Evolutionary conservation across 2,888 invertebrate genomes (phyloP), one percentile per base, ranked within the genome.

Genomic region (Campoletis raptor): DNA sequence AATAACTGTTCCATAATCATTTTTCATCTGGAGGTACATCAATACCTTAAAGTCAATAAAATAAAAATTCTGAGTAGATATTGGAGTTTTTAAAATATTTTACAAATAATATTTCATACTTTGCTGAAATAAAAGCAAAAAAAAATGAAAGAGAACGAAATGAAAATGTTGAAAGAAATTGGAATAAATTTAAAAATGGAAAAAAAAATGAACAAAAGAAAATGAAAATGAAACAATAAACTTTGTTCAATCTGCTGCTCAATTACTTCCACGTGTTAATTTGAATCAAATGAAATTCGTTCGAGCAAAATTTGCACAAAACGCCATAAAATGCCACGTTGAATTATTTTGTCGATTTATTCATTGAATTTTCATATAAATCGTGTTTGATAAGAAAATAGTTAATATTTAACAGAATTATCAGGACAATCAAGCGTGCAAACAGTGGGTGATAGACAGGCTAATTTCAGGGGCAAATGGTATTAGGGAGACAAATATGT

Each of bases 391-490:
- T 48, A 9, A 9, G 18, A 45, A 48, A 70, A 18, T 70, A 3
- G 7, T 45, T 64, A 2, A 45, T n/a, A 77, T 37, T 52, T 15
- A 69, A 54, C 15, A 10, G 37, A 64, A 45, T 45, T 69, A 76
- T 57, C 45, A 70, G 37, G 40, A 77, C 70, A 70, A 77, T 73
- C 72, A 67, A 83, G 40, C 36, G 54, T 54, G 78, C 64, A 66
- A 78, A 66, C 54, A 72, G 61, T 9, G 70, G 40, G 21, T 45
- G 64, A 66, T 52, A 36, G 42, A 69, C 45, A 40, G 40, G 57
- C 45, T 73, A 73, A 83, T 78, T 78, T 48, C 72, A 8, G 54
- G 9, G 54, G 78, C 72, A 73, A 78, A 83, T 72, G 72, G 77
- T 36, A 79, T 69, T 77, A 66, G 36, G 40, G 30, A 76, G 45